These are phyloP conservation scores for Drosophila trapezifrons DNA, from an alignment of 1,140 invertebrate species.

Conservation along the genomic window DNA sequence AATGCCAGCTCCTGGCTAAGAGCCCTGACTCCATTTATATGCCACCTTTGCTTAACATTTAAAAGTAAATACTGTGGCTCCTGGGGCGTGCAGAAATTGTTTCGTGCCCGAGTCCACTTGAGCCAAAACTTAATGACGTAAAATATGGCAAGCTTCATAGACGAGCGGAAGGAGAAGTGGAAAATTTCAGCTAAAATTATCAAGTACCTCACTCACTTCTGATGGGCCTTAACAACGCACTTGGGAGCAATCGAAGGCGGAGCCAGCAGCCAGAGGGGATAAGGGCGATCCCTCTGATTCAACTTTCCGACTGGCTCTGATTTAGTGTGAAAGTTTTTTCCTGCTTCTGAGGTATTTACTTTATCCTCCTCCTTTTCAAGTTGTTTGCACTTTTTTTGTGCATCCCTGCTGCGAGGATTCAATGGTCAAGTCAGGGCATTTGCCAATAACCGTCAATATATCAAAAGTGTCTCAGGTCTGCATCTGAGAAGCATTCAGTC, in stretches of 20 bases:
- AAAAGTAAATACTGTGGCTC: conserved; percentile 57
- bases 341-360: conserved; percentile 57
- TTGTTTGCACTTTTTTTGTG: conserved; percentile 11
- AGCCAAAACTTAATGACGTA: conserved; percentile 69
- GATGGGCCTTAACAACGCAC: conserved; percentile 73
- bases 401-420: conserved; percentile 36
- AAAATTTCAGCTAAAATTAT: conserved; percentile 45
- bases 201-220: conserved; percentile 67
- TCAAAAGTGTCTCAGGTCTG: conserved; percentile 68
- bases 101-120: conserved; percentile 40
- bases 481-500: conserved; percentile 57
- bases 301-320: conserved; percentile 70
- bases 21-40: conserved; percentile 29
- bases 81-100: conserved; percentile 31
- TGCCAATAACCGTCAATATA: conserved; percentile 79
- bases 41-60: conserved; percentile 36
- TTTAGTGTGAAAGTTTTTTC: conserved; percentile 77
- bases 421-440: conserved; percentile 56
- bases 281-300: conserved; percentile 53
- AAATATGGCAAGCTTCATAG: conserved; percentile 72
- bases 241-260: conserved; percentile 70
- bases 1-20: conserved; percentile 49
- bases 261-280: conserved; percentile 4
- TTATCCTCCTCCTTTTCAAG: conserved; percentile 18
- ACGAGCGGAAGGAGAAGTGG: background rate